Evolutionary conservation across 37 sponge, comb jelly and placozoan species (phyloP), one percentile per base, ranked within the genome.

Genomic region (Amphimedon queenslandica): DNA sequence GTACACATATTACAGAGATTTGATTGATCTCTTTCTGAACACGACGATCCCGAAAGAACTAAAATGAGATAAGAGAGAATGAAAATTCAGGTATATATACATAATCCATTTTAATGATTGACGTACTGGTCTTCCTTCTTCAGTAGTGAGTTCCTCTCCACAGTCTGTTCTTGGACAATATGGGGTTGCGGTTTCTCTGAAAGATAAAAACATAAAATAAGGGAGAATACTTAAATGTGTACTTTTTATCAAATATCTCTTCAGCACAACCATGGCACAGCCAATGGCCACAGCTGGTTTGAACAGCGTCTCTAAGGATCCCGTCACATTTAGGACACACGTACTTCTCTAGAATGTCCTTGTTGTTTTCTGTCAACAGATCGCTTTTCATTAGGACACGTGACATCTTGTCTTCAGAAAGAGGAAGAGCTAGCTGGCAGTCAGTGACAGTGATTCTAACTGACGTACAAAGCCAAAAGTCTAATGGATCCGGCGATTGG

Each of bases 21-120:
- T 42, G 24, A 16, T 37, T 38, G 40, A 89, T 79, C 28, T 83
- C 72, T 27, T 67, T 58, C 30, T 80, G 47, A 3, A 89, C 77
- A 71, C 75, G 83, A 1, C 66, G 74, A 64, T 89, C 90, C 3
- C 85, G 85, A 47, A 80, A 89, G 36, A 58, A 83, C 90, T 89
- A 57, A 20, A 56, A 1, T n/a, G n/a, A n/a, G n/a, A n/a, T n/a
- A 57, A 31, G 25, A 25, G 5, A 66, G 28, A 57, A 25, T 11
- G 28, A 5, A 60, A 11, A 6, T 6, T 25, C 8, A 25, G 21
- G 5, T 60, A n/a, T 25, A n/a, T n/a, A n/a, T 5, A 25, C 27
- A n/a, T 25, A 6, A n/a, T n/a, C n/a, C n/a, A n/a, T n/a, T n/a
- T n/a, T n/a, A n/a, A n/a, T n/a, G 21, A n/a, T 60, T n/a, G 61